phyloP scores from a whole-genome alignment of 2,113 vertebrate genomes.

The Glareola pratincola region DNA sequence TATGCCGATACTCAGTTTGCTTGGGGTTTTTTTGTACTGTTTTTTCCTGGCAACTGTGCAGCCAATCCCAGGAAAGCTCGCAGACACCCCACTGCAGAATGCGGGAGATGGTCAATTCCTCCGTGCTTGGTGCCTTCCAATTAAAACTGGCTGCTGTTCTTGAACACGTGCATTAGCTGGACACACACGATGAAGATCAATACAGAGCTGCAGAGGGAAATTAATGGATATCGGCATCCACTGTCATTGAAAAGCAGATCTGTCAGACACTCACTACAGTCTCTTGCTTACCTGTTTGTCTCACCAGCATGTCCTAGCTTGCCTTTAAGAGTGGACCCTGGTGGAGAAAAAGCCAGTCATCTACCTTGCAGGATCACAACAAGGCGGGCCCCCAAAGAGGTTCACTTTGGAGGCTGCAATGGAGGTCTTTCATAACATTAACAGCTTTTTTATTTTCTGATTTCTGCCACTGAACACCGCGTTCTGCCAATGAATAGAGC shows the following conservation, averaged over 20 bases:
- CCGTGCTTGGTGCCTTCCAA: accelerated
- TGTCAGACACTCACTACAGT: not conserved
- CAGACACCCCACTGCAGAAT: not conserved
- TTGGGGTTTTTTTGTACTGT: not conserved
- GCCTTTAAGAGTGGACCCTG: not conserved
- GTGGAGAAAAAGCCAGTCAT: not conserved
- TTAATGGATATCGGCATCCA: accelerated
- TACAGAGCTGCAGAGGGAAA: not conserved
- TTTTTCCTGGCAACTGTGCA: not conserved
- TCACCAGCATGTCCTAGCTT: not conserved
- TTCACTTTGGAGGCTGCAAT: not conserved
- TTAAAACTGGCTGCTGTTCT: not conserved
- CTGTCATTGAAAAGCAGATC: not conserved
- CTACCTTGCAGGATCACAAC: not conserved
- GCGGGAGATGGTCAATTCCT: accelerated
- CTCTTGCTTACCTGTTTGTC: not conserved
- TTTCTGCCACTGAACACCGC: not conserved
- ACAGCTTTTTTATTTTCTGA: not conserved
- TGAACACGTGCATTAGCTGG: accelerated
- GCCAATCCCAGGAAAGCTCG: not conserved
- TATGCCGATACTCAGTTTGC: not conserved
- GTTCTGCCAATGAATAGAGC: not conserved
- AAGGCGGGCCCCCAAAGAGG: no score
- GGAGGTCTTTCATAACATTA: not conserved
- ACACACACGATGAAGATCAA: accelerated